Conservation (phyloP, 2,888 invertebrate genomes). For the Epinotia bilunana region DNA sequence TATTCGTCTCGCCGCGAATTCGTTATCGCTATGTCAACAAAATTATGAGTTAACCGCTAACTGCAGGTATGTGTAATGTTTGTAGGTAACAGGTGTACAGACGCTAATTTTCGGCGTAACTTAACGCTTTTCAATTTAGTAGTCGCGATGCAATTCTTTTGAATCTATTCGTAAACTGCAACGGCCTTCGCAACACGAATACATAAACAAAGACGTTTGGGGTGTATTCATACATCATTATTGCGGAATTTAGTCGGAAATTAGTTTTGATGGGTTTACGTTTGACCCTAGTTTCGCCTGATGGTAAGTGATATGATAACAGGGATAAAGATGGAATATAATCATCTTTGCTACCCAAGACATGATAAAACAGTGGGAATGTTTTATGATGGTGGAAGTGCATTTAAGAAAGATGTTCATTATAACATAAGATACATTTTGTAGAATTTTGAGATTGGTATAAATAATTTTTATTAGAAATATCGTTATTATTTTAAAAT, state of each 20-base stretch:
- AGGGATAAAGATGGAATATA: background rate
- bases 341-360: background rate
- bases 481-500: no score
- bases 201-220: conserved; percentile 27
- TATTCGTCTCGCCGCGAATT: conserved; percentile 68
- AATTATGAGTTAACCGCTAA: conserved; percentile 71
- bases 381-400: no score
- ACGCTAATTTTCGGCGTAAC: conserved; percentile 25
- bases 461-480: no score
- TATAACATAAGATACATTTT: no score
- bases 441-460: no score
- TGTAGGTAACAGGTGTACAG: conserved; percentile 26
- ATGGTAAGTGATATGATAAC: background rate
- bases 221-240: background rate
- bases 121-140: conserved; percentile 12
- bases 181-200: conserved; percentile 28
- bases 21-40: conserved; percentile 73
- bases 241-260: background rate
- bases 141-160: conserved; percentile 23
- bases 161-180: conserved; percentile 14
- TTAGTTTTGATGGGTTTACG: conserved; percentile 23
- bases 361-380: background rate
- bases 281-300: background rate
- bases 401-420: no score
- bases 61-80: conserved; percentile 61